These are phyloP conservation scores for Mustelus asterias DNA, from an alignment of 2,113 vertebrate species.

Conservation along the genomic window DNA sequence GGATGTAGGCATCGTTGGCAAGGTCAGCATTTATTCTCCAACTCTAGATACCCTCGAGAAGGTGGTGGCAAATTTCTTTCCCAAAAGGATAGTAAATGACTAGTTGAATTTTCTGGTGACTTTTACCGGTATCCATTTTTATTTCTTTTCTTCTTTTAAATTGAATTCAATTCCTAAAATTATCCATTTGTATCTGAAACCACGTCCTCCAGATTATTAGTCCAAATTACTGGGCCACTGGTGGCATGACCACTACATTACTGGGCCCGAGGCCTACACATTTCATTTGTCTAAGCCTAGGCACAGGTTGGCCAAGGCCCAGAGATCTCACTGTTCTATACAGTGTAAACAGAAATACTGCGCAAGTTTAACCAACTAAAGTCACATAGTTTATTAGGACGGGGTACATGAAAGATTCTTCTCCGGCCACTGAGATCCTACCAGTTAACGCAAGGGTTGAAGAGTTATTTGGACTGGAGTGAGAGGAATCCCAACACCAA, in stretches of 20 bases:
- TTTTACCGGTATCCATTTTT: background rate
- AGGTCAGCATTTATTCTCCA: background rate
- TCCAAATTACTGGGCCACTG: background rate
- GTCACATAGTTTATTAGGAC: background rate
- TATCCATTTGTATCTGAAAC: background rate
- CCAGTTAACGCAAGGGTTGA: background rate
- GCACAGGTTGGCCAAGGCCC: too few relatives aligned
- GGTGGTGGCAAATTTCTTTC: background rate
- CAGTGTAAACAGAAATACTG: background rate
- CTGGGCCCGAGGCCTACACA: background rate
- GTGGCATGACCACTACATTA: background rate
- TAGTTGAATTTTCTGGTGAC: background rate
- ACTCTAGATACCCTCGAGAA: background rate
- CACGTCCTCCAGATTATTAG: background rate
- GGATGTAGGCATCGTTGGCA: background rate
- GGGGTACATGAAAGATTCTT: background rate
- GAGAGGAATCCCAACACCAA: too few relatives aligned
- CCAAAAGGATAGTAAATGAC: background rate
- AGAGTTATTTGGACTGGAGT: too few relatives aligned
- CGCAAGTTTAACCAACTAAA: background rate
- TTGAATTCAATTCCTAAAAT: background rate
- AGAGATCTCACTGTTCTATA: background rate
- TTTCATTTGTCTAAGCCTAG: background rate
- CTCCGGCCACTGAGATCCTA: background rate
- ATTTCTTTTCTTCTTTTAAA: background rate